Conservation (phyloP, 1,140 invertebrate genomes). For the Drosophila varians region DNA sequence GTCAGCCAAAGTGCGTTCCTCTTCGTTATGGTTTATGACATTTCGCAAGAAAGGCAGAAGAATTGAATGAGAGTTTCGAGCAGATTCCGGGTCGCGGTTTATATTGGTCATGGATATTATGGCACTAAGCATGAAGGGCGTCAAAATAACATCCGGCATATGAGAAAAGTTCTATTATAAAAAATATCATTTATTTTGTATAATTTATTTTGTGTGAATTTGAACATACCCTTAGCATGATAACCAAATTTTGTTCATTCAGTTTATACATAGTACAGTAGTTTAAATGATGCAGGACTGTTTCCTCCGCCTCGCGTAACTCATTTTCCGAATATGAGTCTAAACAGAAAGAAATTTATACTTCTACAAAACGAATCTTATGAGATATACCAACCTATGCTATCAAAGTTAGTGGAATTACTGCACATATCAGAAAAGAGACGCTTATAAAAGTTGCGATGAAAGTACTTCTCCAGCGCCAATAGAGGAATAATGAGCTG, state of each 20-base stretch:
- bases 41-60: constrained; percentile 72
- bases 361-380: background rate
- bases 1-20: constrained; percentile 60
- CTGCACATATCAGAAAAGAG: constrained; percentile 76
- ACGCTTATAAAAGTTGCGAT: constrained; percentile 83
- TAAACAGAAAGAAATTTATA: constrained; percentile 3
- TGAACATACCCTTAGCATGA: constrained; percentile 55
- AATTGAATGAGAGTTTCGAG: constrained; percentile 54
- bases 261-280: constrained; percentile 78
- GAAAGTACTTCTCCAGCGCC: constrained; percentile 84
- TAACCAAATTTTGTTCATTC: constrained; percentile 63
- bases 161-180: constrained; percentile 65
- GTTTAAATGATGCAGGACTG: constrained; percentile 77
- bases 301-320: constrained; percentile 76
- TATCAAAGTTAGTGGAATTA: constrained; percentile 82
- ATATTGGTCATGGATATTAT: constrained; percentile 73
- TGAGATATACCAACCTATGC: constrained; percentile 66
- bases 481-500: constrained; percentile 77
- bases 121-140: constrained; percentile 77
- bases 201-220: no score
- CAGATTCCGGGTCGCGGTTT: constrained; percentile 75
- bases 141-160: constrained; percentile 73
- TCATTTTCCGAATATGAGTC: constrained; percentile 81
- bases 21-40: constrained; percentile 74
- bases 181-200: no score